Conservation (phyloP, 2,113 vertebrate genomes). For the Ursus arctos region DNA sequence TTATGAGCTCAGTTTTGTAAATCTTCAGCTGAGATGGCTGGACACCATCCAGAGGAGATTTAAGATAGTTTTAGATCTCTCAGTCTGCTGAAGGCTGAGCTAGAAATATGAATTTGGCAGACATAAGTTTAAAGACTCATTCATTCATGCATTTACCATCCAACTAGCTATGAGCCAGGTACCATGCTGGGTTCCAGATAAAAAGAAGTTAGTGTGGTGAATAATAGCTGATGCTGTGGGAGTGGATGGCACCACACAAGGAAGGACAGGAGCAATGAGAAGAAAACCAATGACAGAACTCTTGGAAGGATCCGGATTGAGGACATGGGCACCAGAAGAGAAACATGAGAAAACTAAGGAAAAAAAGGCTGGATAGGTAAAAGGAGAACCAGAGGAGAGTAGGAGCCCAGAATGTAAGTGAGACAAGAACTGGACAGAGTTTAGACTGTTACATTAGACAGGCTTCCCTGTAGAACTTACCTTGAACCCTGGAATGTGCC, state of each 20-base stretch:
- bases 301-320: not conserved
- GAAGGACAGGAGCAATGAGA: not conserved
- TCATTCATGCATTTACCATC: not conserved
- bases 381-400: not conserved
- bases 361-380: not conserved
- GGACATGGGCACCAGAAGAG: not conserved
- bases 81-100: not conserved
- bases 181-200: not conserved
- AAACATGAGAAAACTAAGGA: not conserved
- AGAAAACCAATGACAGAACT: not conserved
- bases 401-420: not conserved
- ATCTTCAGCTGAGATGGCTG: not conserved
- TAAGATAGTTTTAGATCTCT: not conserved
- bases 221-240: not conserved
- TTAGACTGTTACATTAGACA: not conserved
- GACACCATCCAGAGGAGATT: not conserved
- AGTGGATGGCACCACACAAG: not conserved
- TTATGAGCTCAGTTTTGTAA: conserved; percentile 2
- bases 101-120: not conserved
- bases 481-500: not conserved
- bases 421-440: not conserved
- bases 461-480: not conserved
- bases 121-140: not conserved
- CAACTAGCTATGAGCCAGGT: not conserved
- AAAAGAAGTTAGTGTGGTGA: not conserved